Conservation (phyloP, 2,888 invertebrate genomes). For the Ichneumon xanthorius region DNA sequence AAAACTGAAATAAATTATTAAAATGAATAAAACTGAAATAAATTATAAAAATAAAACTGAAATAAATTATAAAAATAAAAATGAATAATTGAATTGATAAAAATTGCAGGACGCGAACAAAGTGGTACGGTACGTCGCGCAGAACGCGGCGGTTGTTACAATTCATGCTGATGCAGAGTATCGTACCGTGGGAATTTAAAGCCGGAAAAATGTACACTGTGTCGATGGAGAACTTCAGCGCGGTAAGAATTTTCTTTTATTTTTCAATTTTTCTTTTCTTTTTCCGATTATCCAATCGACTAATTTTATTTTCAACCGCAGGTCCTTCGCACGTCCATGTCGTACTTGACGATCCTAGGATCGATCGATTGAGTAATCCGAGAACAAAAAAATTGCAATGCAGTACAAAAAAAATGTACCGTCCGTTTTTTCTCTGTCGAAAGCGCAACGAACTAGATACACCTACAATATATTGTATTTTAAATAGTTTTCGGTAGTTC, state of each 20-base stretch:
- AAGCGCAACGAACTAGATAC: too few relatives aligned
- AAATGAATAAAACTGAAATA: too few relatives aligned
- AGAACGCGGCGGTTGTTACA: constrained; percentile 47
- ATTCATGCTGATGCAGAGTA: constrained; percentile 45
- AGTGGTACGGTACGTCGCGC: constrained; percentile 52
- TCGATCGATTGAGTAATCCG: neutral
- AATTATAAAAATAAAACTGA: too few relatives aligned
- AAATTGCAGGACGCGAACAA: constrained; percentile 38
- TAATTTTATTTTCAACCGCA: neutral
- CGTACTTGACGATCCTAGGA: constrained; percentile 1
- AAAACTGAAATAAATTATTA: too few relatives aligned
- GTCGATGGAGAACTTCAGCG: constrained; percentile 55
- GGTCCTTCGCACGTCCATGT: neutral
- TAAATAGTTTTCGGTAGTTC: too few relatives aligned
- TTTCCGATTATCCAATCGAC: neutral
- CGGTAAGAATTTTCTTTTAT: constrained; percentile 19
- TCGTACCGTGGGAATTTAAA: constrained; percentile 54
- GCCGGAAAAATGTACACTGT: constrained; percentile 55
- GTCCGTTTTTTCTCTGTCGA: too few relatives aligned
- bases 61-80: too few relatives aligned
- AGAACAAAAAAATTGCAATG: too few relatives aligned
- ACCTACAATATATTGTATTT: too few relatives aligned
- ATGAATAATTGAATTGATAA: neutral
- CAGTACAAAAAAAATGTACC: too few relatives aligned
- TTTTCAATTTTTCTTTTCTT: neutral